Evolutionary conservation across 2,888 invertebrate genomes (phyloP).

Genomic region (Drosophila borealis): DNA sequence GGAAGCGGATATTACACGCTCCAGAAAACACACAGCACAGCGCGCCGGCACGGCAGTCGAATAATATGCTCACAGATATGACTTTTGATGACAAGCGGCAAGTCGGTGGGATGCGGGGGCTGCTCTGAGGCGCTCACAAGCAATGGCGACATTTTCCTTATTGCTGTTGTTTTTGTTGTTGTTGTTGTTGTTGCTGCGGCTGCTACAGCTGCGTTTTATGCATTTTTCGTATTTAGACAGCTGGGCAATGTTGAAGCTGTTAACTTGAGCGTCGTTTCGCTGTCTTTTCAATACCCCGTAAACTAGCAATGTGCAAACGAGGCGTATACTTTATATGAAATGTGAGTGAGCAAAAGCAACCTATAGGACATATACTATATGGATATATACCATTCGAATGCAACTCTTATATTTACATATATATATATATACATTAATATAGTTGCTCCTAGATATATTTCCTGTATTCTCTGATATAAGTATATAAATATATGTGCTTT

Average conservation of each 20-base stretch:
- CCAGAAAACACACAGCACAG: constrained; percentile 69
- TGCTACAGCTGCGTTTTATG: constrained; percentile 58
- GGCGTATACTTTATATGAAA: no score
- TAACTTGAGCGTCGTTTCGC: constrained; percentile 10
- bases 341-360: no score
- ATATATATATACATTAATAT: neutral
- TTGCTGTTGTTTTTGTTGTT: constrained; percentile 22
- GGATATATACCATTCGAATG: no score
- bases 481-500: no score
- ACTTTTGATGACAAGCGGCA: constrained; percentile 68
- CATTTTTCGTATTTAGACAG: constrained; percentile 72
- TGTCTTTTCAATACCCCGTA: constrained; percentile 2
- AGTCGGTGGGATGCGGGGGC: neutral
- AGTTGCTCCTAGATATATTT: no score
- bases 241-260: constrained; percentile 49
- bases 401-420: neutral
- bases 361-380: no score
- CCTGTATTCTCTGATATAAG: no score
- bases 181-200: constrained; percentile 7
- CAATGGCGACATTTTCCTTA: constrained; percentile 45
- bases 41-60: constrained; percentile 32
- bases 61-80: constrained; percentile 78
- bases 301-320: no score
- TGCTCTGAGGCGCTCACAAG: neutral
- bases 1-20: constrained; percentile 82